These are phyloP conservation scores for Thymelicus sylvestris DNA, from an alignment of 2,888 invertebrate species.

Conservation along the genomic window DNA sequence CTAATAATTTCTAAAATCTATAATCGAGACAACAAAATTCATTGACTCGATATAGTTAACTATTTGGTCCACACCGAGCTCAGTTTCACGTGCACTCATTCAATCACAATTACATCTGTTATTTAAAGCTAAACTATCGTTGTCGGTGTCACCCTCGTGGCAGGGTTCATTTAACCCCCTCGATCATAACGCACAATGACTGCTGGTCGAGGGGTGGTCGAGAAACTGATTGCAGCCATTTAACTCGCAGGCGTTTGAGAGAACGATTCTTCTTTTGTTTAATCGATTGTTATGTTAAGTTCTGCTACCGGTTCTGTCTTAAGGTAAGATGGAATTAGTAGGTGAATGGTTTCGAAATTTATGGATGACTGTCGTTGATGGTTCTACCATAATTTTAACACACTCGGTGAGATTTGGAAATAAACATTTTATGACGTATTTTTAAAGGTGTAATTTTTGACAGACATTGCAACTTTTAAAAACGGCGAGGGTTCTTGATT, in stretches of 20 bases:
- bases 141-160: slow-evolving; percentile 49
- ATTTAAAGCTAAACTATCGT: slow-evolving; percentile 61
- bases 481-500: no score
- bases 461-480: no score
- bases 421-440: no score
- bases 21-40: slow-evolving; percentile 2
- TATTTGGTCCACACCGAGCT: slow-evolving; percentile 42
- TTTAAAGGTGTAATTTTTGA: no score
- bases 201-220: slow-evolving; percentile 51
- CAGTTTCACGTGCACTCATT: slow-evolving; percentile 56
- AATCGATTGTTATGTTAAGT: slow-evolving; percentile 10
- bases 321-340: no score
- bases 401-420: no score
- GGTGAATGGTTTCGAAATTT: no score
- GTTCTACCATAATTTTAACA: no score
- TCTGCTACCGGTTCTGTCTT: background rate
- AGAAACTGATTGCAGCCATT: slow-evolving; percentile 54
- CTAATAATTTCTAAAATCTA: no score
- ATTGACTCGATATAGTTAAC: background rate
- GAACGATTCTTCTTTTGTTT: slow-evolving; percentile 31
- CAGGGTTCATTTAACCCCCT: slow-evolving; percentile 56
- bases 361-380: no score
- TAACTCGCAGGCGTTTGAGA: slow-evolving; percentile 47
- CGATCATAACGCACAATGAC: slow-evolving; percentile 54
- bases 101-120: slow-evolving; percentile 78